Evolutionary conservation across 2,797 vertebrate genomes (phyloP), one percentile per base, ranked within the genome.

Genomic region (Cynopterus sphinx): DNA sequence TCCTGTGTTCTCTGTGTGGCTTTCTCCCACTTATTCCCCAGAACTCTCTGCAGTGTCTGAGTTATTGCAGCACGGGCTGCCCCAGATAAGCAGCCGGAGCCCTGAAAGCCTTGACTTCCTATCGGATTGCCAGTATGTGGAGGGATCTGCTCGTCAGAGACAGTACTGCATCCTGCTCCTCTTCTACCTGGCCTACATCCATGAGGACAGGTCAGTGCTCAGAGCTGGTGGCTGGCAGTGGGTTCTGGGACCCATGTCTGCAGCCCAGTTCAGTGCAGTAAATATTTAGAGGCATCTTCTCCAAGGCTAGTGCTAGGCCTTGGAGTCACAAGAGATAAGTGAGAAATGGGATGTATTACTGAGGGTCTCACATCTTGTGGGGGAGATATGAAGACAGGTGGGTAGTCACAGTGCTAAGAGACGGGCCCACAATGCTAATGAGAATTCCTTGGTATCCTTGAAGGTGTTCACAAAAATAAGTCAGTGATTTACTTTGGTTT

Each of bases 111-210:
- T 99, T 16, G 97, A 98, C 21, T 94, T 99, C 82, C 97, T 99
- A 88, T 70, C 98, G 10, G 98, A 98, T 84, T 94, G 97, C 59
- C 98, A 98, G 91, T 97, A 97, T 77, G 96, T 98, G 97, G 98
- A 99, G 94, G 98, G 98, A 79, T 98, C 98, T 21, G 98, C 98
- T 87, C 98, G 98, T 92, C 98, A 97, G 97, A 98, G 97, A 11
- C 99, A 99, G 92, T 99, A 99, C 97, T 99, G 99, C 95, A 95
- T 99, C 84, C 93, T 99, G 91, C 98, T 99, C 15, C 97, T 99
- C 39, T 98, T 99, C 21, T 98, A 99, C 96, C 97, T 99, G 67
- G 98, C 99, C 83, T 98, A 99, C 87, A 97, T 98, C 95, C 98
- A 99, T 0, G 99, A 99, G 68, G 99, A 99, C 98, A 99, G 99